phyloP scores from a whole-genome alignment of 2,797 vertebrate genomes.

The Oreonectes daqikongensis region DNA sequence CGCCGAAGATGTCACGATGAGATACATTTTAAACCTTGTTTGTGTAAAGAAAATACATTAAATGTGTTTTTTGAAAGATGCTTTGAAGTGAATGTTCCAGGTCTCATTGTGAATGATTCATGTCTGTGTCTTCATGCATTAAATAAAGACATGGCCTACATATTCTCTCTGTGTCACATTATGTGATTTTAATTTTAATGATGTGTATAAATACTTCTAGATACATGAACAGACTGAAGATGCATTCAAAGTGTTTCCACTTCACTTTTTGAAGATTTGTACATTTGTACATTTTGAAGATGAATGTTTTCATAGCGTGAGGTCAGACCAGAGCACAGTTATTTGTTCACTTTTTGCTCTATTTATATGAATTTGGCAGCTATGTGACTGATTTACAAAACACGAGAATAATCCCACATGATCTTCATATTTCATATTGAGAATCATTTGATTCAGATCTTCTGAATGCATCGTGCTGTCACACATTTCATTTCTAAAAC shows the following conservation, averaged over 20 bases:
- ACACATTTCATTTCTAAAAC: neutral
- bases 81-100: neutral
- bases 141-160: neutral
- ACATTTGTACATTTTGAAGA: too few species aligned
- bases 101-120: neutral
- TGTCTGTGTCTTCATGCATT: neutral
- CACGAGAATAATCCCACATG: neutral
- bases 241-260: neutral
- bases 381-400: neutral
- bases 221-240: neutral
- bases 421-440: neutral
- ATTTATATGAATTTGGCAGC: conserved; percentile 7
- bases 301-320: neutral
- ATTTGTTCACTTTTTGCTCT: conserved; percentile 5
- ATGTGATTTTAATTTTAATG: neutral
- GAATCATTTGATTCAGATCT: neutral
- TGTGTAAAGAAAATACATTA: too few species aligned
- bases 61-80: too few species aligned
- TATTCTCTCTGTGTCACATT: neutral
- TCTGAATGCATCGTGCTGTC: too few species aligned
- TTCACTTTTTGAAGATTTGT: too few species aligned
- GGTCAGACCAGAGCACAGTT: neutral
- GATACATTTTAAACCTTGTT: too few species aligned
- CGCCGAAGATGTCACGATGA: neutral
- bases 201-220: neutral